Evolutionary conservation across 2,113 vertebrate genomes (phyloP), one percentile per base, ranked within the genome.

Genomic region (Eurystomus gularis): DNA sequence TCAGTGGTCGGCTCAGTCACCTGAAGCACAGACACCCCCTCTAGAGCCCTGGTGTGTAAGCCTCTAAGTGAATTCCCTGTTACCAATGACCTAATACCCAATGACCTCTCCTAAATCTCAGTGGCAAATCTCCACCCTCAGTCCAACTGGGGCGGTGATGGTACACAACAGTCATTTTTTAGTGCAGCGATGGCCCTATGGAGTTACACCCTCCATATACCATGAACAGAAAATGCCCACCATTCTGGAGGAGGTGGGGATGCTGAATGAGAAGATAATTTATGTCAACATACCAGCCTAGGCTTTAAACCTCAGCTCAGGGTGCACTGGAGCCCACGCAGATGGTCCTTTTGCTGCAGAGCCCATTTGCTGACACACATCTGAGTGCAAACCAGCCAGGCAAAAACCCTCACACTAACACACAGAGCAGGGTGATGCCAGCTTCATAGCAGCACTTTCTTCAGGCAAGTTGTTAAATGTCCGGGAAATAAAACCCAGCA

Each of bases 361-460:
- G 73, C 35, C 55, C 3, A 0, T n/a, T 42, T 49, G 61, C 66
- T 80, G 46, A 6, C 13, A 40, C 3, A 8, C 4, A 2, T 13
- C 37, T 0, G 0, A 40, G 29, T 2, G 28, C 20, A 17, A 48
- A 48, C 2, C 79, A 72, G 54, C 18, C 62, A 65, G 44, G 44
- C 44, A 60, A 24, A 82, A 86, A 21, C 5, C 6, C 37, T 57
- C 4, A 0, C 1, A 23, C 35, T 23, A 19, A 48, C 4, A 15
- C 39, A 37, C 3, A 3, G 21, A 90, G 69, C 3, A 1, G 37
- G 78, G 66, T 17, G 64, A 94, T 55, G 49, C 28, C 31, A 77
- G 35, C 37, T 89, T 49, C 23, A 37, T 58, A 49, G 44, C n/a
- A 44, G 75, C 81, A 39, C 46, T 65, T 84, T 84, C 79, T 76